Evolutionary conservation across 2,888 invertebrate species (phyloP), one percentile per base, ranked within the genome.

Genomic region (Tachystola acroxantha): DNA sequence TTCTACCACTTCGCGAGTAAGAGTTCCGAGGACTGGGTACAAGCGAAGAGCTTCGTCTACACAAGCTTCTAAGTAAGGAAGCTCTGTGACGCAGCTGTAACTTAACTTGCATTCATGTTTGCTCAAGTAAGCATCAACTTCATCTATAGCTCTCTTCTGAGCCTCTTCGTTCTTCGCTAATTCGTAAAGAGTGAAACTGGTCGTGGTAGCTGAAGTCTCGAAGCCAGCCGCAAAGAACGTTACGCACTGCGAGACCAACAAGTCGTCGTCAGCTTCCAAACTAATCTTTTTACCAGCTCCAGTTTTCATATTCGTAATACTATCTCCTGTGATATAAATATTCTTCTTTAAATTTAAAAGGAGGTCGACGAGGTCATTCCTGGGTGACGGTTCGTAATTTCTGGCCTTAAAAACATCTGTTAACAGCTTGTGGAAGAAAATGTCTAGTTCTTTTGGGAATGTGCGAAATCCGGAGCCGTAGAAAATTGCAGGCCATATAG

Each of bases 201-300:
- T 32, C 0, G 71, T 66, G 0, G 59, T 61, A 0, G 75, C 54
- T 4, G 75, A 67, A 0, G 76, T 75, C 12, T 77, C 77, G 26
- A 57, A 77, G 0, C 77, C 77, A 16, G 73, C 76, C 0, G 55
- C 60, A 27, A 75, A 77, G 36, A 91, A 89, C 0, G 88, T 53
- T 24, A 88, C 71, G 2, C 88, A 84, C 38, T 91, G 89, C 0
- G 89, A 80, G 0, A 82, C 73, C 6, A 90, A 45, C 29, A 89
- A 53, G 2, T 85, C 69, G 7, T 87, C 54, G 1, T 76, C 65
- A 0, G 89, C 53, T 2, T 66, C 52, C 0, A 81, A 1, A 9
- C 13, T 37, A 1, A 51, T 33, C 45, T 43, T 56, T 7, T 42
- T 27, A 7, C 11, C 27, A 11, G 11, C 7, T 9, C 20, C 14